Conservation (phyloP, 1,140 invertebrate genomes). For the Mactra quadrangularis region DNA sequence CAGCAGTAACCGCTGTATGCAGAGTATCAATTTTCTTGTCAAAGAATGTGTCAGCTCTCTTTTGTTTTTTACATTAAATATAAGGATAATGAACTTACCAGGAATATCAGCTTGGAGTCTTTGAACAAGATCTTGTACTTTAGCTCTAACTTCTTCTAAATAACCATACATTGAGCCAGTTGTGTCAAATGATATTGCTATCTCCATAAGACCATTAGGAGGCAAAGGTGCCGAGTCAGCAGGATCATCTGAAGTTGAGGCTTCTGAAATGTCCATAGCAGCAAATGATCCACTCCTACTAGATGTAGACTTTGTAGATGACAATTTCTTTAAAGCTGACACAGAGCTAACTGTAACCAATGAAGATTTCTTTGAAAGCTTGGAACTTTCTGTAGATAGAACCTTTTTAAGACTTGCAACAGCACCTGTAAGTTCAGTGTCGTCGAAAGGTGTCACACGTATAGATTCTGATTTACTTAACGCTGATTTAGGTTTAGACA, state of each 20-base stretch:
- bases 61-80: no score
- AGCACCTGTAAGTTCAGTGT: conserved; percentile 46
- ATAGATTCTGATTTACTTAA: conserved; percentile 22
- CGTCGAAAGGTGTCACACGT: conserved; percentile 35
- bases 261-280: not conserved
- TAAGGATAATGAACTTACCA: conserved; percentile 52
- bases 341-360: not conserved
- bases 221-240: not conserved
- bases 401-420: conserved; percentile 18
- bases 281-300: not conserved
- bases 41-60: no score
- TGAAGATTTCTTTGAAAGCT: conserved; percentile 12
- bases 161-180: conserved; percentile 81
- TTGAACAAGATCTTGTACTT: conserved; percentile 76
- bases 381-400: conserved; percentile 34
- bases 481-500: conserved; percentile 32
- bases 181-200: conserved; percentile 82
- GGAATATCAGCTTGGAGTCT: conserved; percentile 79
- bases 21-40: no score
- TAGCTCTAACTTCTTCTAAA: conserved; percentile 74
- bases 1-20: no score
- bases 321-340: not conserved
- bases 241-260: not conserved
- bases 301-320: not conserved
- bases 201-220: conserved; percentile 70